Percentiles rank a stretch among this genome's conserved stretches.
These are phyloP conservation scores for Biston stratarius DNA, from an alignment of 2,888 invertebrate genomes.

Conservation along the genomic window DNA sequence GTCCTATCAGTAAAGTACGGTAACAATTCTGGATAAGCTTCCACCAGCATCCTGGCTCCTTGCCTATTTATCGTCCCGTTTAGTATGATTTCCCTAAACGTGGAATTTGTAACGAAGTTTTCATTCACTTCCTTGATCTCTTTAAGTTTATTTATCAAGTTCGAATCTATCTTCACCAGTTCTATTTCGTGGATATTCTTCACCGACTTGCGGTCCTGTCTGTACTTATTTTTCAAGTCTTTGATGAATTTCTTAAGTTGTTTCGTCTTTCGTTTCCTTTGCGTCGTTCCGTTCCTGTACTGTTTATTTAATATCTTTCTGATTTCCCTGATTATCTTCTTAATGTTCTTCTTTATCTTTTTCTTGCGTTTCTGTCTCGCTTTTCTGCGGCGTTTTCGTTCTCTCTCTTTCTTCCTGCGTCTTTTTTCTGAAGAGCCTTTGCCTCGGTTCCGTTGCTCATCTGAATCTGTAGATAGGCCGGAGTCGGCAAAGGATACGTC, in stretches of 20 bases:
- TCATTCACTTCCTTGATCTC: slow-evolving; percentile 61
- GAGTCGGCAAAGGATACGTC: slow-evolving; percentile 71
- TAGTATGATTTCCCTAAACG: slow-evolving; percentile 67
- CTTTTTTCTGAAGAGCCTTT: slow-evolving; percentile 51
- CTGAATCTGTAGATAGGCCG: slow-evolving; percentile 62
- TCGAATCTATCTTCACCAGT: slow-evolving; percentile 62
- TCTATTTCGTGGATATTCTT: slow-evolving; percentile 66
- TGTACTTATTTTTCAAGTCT: slow-evolving; percentile 67
- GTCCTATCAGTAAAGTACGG: slow-evolving; percentile 44
- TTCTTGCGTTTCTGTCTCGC: slow-evolving; percentile 61
- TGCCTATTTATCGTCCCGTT: slow-evolving; percentile 63
- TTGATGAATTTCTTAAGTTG: slow-evolving; percentile 71
- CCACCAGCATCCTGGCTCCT: slow-evolving; percentile 57
- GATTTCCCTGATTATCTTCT: slow-evolving; percentile 65
- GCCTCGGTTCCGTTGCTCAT: slow-evolving; percentile 53
- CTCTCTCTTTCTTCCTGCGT: slow-evolving; percentile 39
- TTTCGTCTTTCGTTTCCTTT: slow-evolving; percentile 67
- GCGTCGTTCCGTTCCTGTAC: slow-evolving; percentile 65
- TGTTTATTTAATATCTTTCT: slow-evolving; percentile 62
- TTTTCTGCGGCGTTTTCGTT: slow-evolving; percentile 52
- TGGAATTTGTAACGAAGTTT: slow-evolving; percentile 61
- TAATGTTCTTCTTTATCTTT: slow-evolving; percentile 65
- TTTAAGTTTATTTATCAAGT: slow-evolving; percentile 54
- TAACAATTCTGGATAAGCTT: slow-evolving; percentile 67
- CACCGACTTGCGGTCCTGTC: slow-evolving; percentile 65